Conservation (phyloP, 1,140 invertebrate species). For the Nasonia giraulti region DNA sequence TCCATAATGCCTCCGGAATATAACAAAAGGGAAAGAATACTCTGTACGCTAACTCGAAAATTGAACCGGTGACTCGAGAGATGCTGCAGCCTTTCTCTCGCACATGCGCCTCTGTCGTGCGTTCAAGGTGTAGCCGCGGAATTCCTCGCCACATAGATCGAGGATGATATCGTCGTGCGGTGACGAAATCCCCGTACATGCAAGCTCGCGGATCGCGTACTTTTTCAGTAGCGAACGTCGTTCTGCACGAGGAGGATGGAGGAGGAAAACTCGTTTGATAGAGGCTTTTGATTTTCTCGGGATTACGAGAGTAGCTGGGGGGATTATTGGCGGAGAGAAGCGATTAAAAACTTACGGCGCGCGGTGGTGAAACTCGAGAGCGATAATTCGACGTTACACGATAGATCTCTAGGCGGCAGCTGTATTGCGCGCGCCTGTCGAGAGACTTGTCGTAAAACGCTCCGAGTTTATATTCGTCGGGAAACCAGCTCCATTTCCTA, state of each 20-base stretch:
- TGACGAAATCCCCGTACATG: background rate
- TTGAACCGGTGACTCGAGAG: constrained; percentile 2
- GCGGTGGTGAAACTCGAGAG: background rate
- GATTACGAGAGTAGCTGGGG: background rate
- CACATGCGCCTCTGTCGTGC: background rate
- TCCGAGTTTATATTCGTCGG: background rate
- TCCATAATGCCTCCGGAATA: background rate
- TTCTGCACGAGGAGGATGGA: no score
- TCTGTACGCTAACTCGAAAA: constrained; percentile 7
- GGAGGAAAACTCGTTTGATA: no score
- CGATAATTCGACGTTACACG: background rate
- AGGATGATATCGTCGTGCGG: no score
- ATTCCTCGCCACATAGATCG: no score
- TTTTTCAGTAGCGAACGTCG: no score
- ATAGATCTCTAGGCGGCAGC: background rate
- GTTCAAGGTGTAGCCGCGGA: background rate
- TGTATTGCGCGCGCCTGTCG: background rate
- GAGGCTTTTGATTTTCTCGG: background rate
- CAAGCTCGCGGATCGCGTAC: background rate
- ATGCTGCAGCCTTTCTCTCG: background rate
- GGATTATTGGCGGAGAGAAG: background rate
- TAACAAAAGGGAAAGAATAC: constrained; percentile 15
- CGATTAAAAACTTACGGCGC: background rate
- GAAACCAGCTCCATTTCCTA: background rate
- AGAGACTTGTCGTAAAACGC: background rate